Evolutionary conservation across 2,797 vertebrate genomes (phyloP).

Genomic region (Esox lucius): DNA sequence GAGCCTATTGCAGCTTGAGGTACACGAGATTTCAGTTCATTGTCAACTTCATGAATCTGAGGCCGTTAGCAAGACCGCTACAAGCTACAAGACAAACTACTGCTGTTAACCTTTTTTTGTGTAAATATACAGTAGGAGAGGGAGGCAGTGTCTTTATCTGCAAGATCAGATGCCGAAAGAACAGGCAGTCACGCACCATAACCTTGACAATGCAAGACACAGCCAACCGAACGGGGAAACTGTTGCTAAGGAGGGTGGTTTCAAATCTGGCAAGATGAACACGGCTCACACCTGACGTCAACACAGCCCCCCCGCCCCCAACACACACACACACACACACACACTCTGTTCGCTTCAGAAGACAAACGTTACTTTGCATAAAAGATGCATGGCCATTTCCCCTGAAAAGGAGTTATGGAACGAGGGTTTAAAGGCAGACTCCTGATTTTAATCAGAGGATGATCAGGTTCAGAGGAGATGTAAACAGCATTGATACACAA

Average conservation of each 20-base stretch:
- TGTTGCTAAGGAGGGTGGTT: conserved; percentile 1
- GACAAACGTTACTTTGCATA: conserved; percentile 10
- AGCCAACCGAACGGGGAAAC: neutral
- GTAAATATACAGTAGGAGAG: neutral
- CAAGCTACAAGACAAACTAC: no score
- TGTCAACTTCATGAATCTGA: neutral
- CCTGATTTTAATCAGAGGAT: neutral
- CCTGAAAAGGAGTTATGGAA: neutral
- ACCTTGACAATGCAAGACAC: neutral
- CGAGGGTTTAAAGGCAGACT: neutral
- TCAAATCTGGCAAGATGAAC: conserved; percentile 8
- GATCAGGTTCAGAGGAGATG: neutral
- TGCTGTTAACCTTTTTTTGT: no score
- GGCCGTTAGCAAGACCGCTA: neutral
- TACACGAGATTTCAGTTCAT: neutral
- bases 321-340: no score
- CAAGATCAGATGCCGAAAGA: neutral
- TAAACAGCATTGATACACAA: neutral
- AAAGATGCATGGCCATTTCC: conserved; percentile 4
- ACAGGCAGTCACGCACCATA: neutral
- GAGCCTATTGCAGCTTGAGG: neutral
- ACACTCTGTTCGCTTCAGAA: neutral
- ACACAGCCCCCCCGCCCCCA: neutral
- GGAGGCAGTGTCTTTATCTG: neutral
- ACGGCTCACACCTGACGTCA: conserved; percentile 1